Evolutionary conservation across 2,797 vertebrate species (phyloP), one percentile per base, ranked within the genome.

Genomic region (Cyprinodon diabolis): DNA sequence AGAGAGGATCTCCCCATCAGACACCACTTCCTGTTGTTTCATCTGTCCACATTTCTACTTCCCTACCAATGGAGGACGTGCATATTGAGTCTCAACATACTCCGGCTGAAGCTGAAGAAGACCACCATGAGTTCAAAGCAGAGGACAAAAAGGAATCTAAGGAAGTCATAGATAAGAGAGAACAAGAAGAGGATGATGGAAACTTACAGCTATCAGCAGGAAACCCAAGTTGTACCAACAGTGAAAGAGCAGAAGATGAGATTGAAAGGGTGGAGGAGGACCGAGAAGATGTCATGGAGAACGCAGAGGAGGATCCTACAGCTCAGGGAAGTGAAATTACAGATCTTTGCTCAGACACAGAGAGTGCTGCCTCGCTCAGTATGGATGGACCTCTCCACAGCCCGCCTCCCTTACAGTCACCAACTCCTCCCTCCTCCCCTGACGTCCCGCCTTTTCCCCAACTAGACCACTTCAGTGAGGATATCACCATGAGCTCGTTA

Each of bases 331-430:
- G 89, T 9, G 89, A 91, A 78, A 87, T 90, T 72, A 92, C 84
- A 0, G 91, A 88, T 63, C 78, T 90, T 8, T 92, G 90, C 71
- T 92, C 93, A 0, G 92, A 94, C 79, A 93, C 94, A 0, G 94
- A 94, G 83, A 95, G 93, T 11, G 86, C 89, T 0, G 92, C 93
- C 25, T 95, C 94, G 0, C 90, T 94, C 45, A 94, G 93, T 47
- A 87, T 94, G 85, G 94, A 95, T 1, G 94, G 92, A 37, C 94
- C 93, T 30, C 94, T 94, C 6, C 93, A 93, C 79, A 92, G 89
- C 74, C 93, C 92, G 0, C 92, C 93, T 1, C 92, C 93, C 0
- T 91, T 88, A 68, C 92, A 92, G 13, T 93, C 92, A 0, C 90
- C 92, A 1, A 92, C 92, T 14, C 90, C 93, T 30, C 91, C 92